phyloP scores from a whole-genome alignment of 2,113 vertebrate species.

The Nyctereutes procyonoides region DNA sequence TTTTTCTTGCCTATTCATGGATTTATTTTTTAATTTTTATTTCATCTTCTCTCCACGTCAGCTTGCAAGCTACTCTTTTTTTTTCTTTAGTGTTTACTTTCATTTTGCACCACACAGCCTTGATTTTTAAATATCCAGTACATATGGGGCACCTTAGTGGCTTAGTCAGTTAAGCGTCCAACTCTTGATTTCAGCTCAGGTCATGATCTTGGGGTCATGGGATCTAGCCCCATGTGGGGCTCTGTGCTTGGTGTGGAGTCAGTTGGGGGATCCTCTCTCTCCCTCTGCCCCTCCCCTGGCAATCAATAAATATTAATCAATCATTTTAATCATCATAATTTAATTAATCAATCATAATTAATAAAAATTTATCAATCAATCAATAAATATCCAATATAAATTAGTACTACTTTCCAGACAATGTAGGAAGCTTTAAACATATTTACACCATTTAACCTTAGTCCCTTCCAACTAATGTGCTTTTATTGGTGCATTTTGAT shows the following conservation, averaged over 20 bases:
- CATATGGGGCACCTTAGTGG: not conserved
- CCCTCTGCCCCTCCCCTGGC: not conserved
- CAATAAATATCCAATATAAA: conserved; percentile 25
- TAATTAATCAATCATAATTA: not conserved
- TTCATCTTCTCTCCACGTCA: not conserved
- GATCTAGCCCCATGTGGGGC: not conserved
- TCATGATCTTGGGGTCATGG: not conserved
- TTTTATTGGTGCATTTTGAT: not conserved
- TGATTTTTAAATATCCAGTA: conserved; percentile 12
- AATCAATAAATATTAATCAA: not conserved
- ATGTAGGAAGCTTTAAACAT: not conserved
- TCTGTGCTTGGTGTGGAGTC: not conserved
- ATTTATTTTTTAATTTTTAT: not conserved
- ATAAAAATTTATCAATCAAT: not conserved
- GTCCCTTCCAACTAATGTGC: not conserved
- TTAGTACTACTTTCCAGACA: not conserved
- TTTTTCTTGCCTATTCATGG: not conserved
- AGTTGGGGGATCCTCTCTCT: not conserved
- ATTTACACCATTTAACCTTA: not conserved
- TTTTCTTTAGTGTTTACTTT: conserved; percentile 18
- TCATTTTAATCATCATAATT: no score
- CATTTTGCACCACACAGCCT: not conserved
- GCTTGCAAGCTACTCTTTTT: not conserved
- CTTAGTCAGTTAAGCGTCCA: not conserved
- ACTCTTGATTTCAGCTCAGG: not conserved